A percentile compares a stretch with the other conserved stretches of the same genome.
phyloP scores from a whole-genome alignment of 2,797 vertebrate species.

The Ceyx erithaca region DNA sequence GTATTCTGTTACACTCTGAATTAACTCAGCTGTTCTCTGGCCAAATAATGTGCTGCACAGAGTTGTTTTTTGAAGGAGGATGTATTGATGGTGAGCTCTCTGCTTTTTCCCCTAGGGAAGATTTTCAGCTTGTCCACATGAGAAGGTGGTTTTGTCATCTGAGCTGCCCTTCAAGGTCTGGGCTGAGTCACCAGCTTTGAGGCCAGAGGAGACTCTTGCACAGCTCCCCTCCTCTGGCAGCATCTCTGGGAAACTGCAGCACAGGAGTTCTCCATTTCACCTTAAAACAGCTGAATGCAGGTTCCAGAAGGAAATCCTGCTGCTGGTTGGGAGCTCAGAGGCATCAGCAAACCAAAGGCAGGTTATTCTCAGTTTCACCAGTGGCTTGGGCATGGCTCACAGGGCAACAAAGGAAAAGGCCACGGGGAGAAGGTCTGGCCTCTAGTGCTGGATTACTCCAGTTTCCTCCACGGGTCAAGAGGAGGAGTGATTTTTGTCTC shows the following conservation, averaged over 20 bases:
- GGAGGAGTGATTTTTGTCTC: neutral
- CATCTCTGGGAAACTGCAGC: neutral
- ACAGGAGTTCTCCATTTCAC: constrained; percentile 3
- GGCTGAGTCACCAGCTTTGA: constrained; percentile 51
- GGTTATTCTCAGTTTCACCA: neutral
- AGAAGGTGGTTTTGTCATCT: constrained; percentile 41
- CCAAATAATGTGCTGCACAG: neutral
- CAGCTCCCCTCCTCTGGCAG: neutral
- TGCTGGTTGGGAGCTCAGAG: neutral
- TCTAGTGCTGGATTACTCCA: neutral
- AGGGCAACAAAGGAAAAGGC: neutral
- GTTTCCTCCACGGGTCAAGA: neutral
- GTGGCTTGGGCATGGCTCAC: neutral
- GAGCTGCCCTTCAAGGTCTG: constrained; percentile 51
- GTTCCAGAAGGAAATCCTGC: neutral
- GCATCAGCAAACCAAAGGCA: neutral
- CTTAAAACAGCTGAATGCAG: neutral
- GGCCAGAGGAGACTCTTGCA: neutral
- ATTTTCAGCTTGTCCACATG: constrained; percentile 48
- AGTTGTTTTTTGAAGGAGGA: neutral
- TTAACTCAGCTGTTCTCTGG: neutral
- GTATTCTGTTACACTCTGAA: neutral
- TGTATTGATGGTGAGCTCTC: neutral
- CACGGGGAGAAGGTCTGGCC: neutral
- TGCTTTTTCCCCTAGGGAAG: neutral